A percentile compares a stretch with the other conserved stretches of the same genome.
phyloP scores from a whole-genome alignment of 2,113 vertebrate genomes.

The Nothoprocta perdicaria region DNA sequence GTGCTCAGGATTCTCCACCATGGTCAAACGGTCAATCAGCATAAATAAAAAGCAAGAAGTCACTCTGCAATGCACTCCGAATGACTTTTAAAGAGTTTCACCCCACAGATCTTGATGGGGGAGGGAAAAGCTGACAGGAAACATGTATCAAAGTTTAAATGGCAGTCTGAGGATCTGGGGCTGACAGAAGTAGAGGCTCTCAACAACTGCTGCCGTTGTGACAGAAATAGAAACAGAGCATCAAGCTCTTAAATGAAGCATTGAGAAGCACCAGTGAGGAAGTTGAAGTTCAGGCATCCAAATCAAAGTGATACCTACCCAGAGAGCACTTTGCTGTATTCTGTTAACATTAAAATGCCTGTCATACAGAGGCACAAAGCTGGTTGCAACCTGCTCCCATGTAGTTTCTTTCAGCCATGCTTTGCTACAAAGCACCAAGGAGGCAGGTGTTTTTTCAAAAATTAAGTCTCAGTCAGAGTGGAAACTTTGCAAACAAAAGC shows the following conservation, averaged over 20 bases:
- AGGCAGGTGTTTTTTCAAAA: neutral
- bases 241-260: neutral
- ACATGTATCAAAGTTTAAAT: neutral
- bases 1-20: neutral
- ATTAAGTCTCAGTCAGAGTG: neutral
- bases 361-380: conserved; percentile 77
- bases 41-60: neutral
- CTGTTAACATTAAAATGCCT: conserved; percentile 75
- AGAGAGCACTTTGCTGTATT: conserved; percentile 72
- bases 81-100: neutral
- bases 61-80: neutral
- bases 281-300: neutral
- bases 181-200: neutral
- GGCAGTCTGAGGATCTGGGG: neutral
- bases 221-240: neutral
- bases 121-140: neutral
- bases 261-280: neutral
- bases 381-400: conserved; percentile 78
- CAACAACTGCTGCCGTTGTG: neutral
- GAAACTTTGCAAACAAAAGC: neutral
- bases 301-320: conserved; percentile 57
- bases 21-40: neutral
- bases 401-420: conserved; percentile 62
- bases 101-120: neutral
- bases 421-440: neutral